These are phyloP conservation scores for Peromyscus aztecus DNA, from an alignment of 2,797 vertebrate species.

Conservation along the genomic window DNA sequence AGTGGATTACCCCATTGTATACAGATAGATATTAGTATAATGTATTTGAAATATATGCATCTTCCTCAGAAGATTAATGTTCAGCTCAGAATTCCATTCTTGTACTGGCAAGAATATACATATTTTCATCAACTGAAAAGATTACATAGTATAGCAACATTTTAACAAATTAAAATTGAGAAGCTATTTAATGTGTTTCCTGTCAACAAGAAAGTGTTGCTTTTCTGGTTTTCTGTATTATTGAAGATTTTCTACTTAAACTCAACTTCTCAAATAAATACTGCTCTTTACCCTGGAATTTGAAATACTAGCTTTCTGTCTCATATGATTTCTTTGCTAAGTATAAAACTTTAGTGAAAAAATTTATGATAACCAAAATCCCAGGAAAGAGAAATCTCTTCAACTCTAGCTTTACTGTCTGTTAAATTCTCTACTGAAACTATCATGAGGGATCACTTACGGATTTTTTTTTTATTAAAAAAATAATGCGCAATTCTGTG, in stretches of 20 bases:
- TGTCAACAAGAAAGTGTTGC: not conserved
- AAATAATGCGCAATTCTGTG: not conserved
- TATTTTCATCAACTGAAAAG: not conserved
- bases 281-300: not conserved
- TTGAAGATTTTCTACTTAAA: not conserved
- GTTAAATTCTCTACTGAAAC: slow-evolving; percentile 59
- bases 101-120: not conserved
- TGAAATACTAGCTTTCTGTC: slow-evolving; percentile 61
- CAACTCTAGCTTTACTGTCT: slow-evolving; percentile 21
- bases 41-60: not conserved
- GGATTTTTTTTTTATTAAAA: not conserved
- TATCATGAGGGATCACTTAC: slow-evolving; percentile 44
- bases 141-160: not conserved
- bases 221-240: not conserved
- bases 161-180: slow-evolving; percentile 2
- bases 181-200: not conserved
- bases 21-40: not conserved
- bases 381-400: slow-evolving; percentile 59
- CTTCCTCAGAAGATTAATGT: slow-evolving; percentile 18
- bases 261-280: slow-evolving; percentile 16
- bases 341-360: slow-evolving; percentile 68
- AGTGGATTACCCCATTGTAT: not conserved
- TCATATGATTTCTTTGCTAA: slow-evolving; percentile 49
- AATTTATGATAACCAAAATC: slow-evolving; percentile 66
- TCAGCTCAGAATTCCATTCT: not conserved